Evolutionary conservation across 2,797 vertebrate species (phyloP).

Genomic region (Paramormyrops hopkinsi): DNA sequence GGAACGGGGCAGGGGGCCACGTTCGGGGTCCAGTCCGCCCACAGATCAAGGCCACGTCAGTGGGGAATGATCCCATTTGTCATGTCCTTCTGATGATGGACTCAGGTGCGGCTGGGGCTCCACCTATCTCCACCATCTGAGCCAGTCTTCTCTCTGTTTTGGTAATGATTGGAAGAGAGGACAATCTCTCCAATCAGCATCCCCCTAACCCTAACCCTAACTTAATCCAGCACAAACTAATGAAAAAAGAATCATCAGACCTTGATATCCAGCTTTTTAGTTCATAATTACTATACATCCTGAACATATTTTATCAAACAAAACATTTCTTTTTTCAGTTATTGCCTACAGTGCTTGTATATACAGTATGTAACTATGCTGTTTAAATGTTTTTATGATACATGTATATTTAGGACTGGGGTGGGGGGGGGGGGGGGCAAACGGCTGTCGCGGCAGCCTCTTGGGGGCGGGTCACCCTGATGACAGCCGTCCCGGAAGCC

Average conservation of each 20-base stretch:
- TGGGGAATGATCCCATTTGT: slow-evolving; percentile 49
- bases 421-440: too few relatives aligned
- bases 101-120: background rate
- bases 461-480: background rate
- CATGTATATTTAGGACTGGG: background rate
- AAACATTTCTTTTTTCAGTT: background rate
- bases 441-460: background rate
- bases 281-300: background rate
- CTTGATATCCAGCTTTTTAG: background rate
- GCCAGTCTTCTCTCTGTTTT: background rate
- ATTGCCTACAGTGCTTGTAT: background rate
- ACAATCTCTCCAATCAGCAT: too few relatives aligned
- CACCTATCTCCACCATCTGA: background rate
- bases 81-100: slow-evolving; percentile 36
- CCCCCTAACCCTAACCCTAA: background rate
- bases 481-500: background rate
- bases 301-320: background rate
- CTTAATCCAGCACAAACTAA: background rate
- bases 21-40: slow-evolving; percentile 26
- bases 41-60: slow-evolving; percentile 42
- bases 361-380: background rate
- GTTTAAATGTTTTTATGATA: background rate
- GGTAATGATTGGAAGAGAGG: too few relatives aligned
- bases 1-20: background rate
- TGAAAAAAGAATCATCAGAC: background rate